phyloP scores from a whole-genome alignment of 2,797 vertebrate genomes.

The Sparidentex hasta region DNA sequence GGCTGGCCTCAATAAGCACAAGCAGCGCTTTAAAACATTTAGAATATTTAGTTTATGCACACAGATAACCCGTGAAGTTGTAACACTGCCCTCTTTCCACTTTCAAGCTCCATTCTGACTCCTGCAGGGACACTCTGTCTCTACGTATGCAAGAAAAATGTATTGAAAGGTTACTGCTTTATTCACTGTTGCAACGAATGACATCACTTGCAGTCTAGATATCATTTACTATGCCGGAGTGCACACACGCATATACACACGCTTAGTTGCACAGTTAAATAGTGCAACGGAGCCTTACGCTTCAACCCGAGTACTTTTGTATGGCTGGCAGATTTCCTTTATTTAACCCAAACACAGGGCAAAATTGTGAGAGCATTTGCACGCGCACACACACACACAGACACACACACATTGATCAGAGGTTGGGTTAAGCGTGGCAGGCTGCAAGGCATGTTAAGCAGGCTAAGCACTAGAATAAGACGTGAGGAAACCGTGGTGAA shows the following conservation, averaged over 20 bases:
- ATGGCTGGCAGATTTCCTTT: conserved; percentile 85
- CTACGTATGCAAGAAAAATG: conserved; percentile 13
- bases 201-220: conserved; percentile 67
- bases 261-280: conserved; percentile 79
- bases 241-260: conserved; percentile 64
- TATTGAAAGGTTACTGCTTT: conserved; percentile 51
- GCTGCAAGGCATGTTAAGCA: conserved; percentile 82
- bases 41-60: neutral
- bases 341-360: conserved; percentile 84
- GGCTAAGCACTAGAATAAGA: conserved; percentile 71
- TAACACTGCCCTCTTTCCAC: neutral
- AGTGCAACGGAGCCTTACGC: conserved; percentile 77
- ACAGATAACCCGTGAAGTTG: conserved; percentile 6
- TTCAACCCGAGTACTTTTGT: conserved; percentile 74
- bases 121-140: conserved; percentile 1
- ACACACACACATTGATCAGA: conserved; percentile 80
- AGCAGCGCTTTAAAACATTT: conserved; percentile 13
- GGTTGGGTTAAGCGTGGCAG: conserved; percentile 80
- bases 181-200: conserved; percentile 69
- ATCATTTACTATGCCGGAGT: conserved; percentile 72
- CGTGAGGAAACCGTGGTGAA: conserved; percentile 54
- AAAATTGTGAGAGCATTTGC: conserved; percentile 78
- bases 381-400: conserved; percentile 38
- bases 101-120: neutral
- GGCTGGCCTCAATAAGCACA: neutral